Base-by-base conservation (phyloP, 2,797 vertebrate species). In the Sebastes melanostomus region DNA sequence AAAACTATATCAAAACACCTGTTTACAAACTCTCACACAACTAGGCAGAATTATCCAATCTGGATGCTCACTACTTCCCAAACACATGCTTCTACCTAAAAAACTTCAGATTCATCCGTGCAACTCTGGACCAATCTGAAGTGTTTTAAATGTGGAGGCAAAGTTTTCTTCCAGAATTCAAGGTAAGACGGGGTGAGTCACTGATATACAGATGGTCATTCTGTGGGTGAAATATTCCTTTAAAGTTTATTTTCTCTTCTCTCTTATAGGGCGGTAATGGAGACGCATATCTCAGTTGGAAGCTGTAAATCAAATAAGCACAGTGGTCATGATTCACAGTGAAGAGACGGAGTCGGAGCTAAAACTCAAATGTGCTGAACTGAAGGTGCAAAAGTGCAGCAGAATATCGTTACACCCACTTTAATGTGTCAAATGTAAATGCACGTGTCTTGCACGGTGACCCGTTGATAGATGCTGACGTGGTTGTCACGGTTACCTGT, bases 401-500 rank as follows among this genome's bases (percentile, higher is more conserved):
- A 66, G 29, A 62, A 8, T 38, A 38, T 1, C 12, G 24, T 29
- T n/a, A 25, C 10, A 58, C 4, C 14, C 1, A 27, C n/a, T 50
- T 5, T 12, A 11, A 59, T 4, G 9, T 24, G n/a, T n/a, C 32
- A 46, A 29, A 56, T 52, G 55, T 24, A 32, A 46, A 66, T 24
- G 38, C n/a, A 54, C 4, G 3, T 46, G 30, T 12, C 2, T 9
- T 42, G 22, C 25, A 24, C 4, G 13, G 13, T 22, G n/a, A 56
- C 4, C 5, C 10, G 65, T 8, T 46, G 42, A 7, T 29, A 8
- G 14, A 58, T 20, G 29, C 24, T 62, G 4, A 42, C 8, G 8
- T 16, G 6, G 61, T 56, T 6, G 30, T 5, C 27, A 8, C 0
- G 16, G 18, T 80, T 97, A 99, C 98, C 98, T 98, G 96, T 99